Base-by-base conservation (phyloP, 2,888 invertebrate species). In the Brenthis ino region DNA sequence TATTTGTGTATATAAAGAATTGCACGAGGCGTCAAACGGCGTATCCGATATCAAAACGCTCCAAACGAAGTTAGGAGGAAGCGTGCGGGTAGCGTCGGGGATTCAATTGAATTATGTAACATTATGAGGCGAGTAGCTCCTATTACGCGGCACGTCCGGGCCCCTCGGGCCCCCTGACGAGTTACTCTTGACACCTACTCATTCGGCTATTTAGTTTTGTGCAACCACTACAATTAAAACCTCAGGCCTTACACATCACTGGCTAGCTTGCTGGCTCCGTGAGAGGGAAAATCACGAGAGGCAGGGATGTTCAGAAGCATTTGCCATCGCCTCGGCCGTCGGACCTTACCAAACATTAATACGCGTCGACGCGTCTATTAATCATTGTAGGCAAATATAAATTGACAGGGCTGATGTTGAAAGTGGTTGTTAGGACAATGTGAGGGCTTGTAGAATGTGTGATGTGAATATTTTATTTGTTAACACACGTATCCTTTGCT, bases 11-110 rank as follows among this genome's bases (percentile, higher is more conserved):
- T 74, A 76, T 57, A 69, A 86, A 86, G 85, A 86, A 89, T 84
- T 83, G 86, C 82, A 77, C 82, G 83, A 89, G 87, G 83, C 89
- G 87, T 85, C 86, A 87, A 89, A 80, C 86, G 85, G 79, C 82
- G 91, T 88, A 93, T 93, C 92, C 87, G 90, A 93, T 93, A 93
- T 92, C 92, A 91, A 91, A 92, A 91, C 90, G 92, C 80, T 87
- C 78, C 79, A 89, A 91, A 93, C 88, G 89, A 92, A 91, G 92
- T 93, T 93, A 92, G 79, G 77, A 83, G 82, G 84, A 87, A 89
- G 89, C 90, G 90, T 91, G 91, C 86, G 90, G 90, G 88, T 88
- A 90, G 91, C 89, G 91, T 89, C 85, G 90, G 91, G 87, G 89
- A 89, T 91, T 88, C 90, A 92, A 93, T 92, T 91, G 92, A 91